A percentile compares a stretch with the other conserved stretches of the same genome.
Evolutionary conservation across 2,797 vertebrate species (phyloP).

Genomic region (Sparidentex hasta): DNA sequence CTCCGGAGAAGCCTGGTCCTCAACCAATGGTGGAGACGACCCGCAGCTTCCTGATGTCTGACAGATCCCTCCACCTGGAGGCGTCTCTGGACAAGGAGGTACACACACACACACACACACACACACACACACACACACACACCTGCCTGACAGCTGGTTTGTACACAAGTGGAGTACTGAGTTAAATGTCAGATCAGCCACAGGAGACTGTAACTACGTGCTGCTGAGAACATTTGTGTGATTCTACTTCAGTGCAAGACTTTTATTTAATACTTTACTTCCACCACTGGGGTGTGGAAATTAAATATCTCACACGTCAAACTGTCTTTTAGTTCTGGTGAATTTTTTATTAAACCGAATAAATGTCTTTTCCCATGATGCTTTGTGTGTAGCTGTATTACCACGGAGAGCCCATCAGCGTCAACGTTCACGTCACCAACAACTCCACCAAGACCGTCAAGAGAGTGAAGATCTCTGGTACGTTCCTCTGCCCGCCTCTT

Average conservation of each 20-base stretch:
- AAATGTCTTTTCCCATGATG: conserved; percentile 37
- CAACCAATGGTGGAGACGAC: conserved; percentile 98
- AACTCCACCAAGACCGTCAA: conserved; percentile 99
- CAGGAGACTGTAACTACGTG: background rate
- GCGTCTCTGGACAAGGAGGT: conserved; percentile 98
- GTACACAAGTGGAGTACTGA: background rate
- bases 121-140: conserved; percentile 10
- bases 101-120: conserved; percentile 25
- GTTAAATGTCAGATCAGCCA: background rate
- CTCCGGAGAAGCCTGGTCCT: conserved; percentile 94
- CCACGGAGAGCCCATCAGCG: conserved; percentile 96
- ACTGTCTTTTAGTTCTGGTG: background rate
- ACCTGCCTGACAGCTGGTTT: background rate
- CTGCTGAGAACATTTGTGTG: background rate
- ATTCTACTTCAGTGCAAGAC: background rate
- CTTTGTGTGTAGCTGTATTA: conserved; percentile 91
- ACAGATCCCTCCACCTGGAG: conserved; percentile 95
- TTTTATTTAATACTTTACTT: background rate
- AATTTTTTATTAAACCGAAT: background rate
- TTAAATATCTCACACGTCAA: background rate
- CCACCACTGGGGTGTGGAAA: background rate
- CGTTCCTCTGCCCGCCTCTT: conserved; percentile 70
- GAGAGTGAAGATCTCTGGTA: conserved; percentile 97
- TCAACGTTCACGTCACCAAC: conserved; percentile 98
- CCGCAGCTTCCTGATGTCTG: conserved; percentile 97